phyloP scores from a whole-genome alignment of 2,888 invertebrate species.

The Halictus quadricinctus region DNA sequence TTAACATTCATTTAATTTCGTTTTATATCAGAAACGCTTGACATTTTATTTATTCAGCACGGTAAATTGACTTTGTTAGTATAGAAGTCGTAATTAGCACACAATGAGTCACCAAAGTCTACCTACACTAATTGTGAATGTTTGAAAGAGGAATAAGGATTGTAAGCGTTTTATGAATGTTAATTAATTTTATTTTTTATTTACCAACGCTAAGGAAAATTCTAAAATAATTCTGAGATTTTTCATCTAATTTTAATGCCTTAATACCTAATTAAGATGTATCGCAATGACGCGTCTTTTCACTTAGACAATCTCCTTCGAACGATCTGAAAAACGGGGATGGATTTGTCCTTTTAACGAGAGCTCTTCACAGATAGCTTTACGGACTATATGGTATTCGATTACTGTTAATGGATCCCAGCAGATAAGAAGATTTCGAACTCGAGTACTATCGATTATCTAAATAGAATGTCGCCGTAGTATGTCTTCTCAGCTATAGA shows the following conservation, averaged over 20 bases:
- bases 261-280: background rate
- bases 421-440: conserved; percentile 21
- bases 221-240: too few species aligned
- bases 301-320: conserved; percentile 1
- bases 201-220: too few species aligned
- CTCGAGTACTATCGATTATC: background rate
- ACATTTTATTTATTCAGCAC: too few species aligned
- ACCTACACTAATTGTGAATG: background rate
- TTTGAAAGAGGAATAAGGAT: too few species aligned
- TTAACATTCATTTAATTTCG: too few species aligned
- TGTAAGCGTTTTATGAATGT: too few species aligned
- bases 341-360: conserved; percentile 49
- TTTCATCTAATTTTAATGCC: too few species aligned
- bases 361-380: conserved; percentile 29
- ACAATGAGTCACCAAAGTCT: background rate
- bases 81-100: background rate
- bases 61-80: background rate
- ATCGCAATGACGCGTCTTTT: background rate
- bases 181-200: background rate
- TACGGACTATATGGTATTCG: conserved; percentile 29
- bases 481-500: too few species aligned
- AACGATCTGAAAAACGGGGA: conserved; percentile 10
- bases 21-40: too few species aligned
- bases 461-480: conserved; percentile 13
- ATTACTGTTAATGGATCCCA: conserved; percentile 44